Evolutionary conservation across 2,888 invertebrate species (phyloP).

Genomic region (Dinocampus coccinellae): DNA sequence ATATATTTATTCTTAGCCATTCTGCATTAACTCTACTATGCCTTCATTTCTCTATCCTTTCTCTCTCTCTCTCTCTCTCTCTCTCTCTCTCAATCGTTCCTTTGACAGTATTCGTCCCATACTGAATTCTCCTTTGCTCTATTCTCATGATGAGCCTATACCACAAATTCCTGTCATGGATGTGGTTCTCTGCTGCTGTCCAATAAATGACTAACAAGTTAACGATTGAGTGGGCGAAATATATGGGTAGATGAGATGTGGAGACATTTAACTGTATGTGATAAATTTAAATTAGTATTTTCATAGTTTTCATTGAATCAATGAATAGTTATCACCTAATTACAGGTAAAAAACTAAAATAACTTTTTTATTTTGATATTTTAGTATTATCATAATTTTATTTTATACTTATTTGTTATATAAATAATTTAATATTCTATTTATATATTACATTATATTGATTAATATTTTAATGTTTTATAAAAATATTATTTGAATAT

Average conservation of each 20-base stretch:
- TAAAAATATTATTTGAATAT: too few relatives aligned
- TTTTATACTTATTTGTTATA: background rate
- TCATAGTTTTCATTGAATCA: conserved; percentile 46
- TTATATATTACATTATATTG: background rate
- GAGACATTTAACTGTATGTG: conserved; percentile 50
- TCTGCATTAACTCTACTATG: background rate
- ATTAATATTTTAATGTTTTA: background rate
- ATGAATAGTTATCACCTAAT: conserved; percentile 56
- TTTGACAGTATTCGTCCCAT: too few relatives aligned
- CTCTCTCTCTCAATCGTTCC: conserved; percentile 17
- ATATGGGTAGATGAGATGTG: conserved; percentile 10
- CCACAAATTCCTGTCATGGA: conserved; percentile 52
- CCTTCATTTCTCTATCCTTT: background rate
- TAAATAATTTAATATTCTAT: background rate
- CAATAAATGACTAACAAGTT: conserved; percentile 37
- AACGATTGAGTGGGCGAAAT: conserved; percentile 20
- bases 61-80: conserved; percentile 21
- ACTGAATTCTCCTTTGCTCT: background rate
- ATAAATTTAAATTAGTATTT: conserved; percentile 53
- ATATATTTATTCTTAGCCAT: background rate
- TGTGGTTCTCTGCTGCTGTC: conserved; percentile 52
- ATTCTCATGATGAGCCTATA: conserved; percentile 43
- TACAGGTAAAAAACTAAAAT: conserved; percentile 38
- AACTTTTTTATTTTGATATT: background rate
- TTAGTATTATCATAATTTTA: background rate